A percentile compares a stretch with the other conserved stretches of the same genome.
phyloP scores from a whole-genome alignment of 2,797 vertebrate species.

The Diplodus sargus region DNA sequence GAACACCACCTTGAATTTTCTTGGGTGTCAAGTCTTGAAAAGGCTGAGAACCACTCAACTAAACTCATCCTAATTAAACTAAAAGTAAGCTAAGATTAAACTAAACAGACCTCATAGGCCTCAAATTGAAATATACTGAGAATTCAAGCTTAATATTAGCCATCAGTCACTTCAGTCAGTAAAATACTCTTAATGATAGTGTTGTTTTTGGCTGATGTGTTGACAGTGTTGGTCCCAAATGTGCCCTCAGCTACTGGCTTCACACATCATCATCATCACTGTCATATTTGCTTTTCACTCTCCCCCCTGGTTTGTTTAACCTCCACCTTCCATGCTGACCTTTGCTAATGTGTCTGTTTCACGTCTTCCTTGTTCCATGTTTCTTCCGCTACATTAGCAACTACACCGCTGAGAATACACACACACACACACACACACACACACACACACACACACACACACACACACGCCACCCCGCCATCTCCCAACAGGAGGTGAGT shows the following conservation, averaged over 20 bases:
- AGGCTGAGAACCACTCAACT: no score
- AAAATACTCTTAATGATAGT: not conserved
- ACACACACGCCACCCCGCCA: slow-evolving; percentile 21
- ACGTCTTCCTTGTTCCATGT: not conserved
- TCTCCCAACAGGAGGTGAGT: slow-evolving; percentile 68
- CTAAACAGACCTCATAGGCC: no score
- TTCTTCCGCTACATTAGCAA: slow-evolving; percentile 83
- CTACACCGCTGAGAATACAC: slow-evolving; percentile 73
- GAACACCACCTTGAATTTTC: no score
- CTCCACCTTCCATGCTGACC: slow-evolving; percentile 41
- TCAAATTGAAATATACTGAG: not conserved
- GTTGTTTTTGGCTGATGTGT: not conserved
- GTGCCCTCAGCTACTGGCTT: not conserved
- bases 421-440: not conserved
- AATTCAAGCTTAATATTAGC: not conserved
- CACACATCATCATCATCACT: not conserved
- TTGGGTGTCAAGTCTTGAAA: no score
- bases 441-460: not conserved
- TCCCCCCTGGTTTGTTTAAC: not conserved
- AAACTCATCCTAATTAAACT: no score
- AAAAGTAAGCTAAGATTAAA: no score
- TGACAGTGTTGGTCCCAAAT: not conserved
- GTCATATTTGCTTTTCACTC: not conserved
- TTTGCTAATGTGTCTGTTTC: slow-evolving; percentile 41
- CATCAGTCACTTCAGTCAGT: not conserved